phyloP scores from a whole-genome alignment of 1,140 invertebrate species.

The Trachymyrmex cornetzi region DNA sequence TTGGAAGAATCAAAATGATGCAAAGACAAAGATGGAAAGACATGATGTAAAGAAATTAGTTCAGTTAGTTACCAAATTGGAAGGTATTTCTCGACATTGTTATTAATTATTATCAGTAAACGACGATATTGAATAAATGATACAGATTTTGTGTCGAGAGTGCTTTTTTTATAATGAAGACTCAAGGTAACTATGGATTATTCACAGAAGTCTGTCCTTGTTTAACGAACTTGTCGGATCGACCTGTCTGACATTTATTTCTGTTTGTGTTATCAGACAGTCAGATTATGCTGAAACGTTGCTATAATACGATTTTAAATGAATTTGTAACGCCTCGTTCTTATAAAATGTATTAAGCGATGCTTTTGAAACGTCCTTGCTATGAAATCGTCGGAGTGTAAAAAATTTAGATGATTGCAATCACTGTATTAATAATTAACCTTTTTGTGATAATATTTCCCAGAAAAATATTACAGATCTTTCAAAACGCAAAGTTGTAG shows the following conservation, averaged over 20 bases:
- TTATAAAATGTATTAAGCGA: conserved; percentile 10
- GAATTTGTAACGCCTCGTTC: conserved; percentile 23
- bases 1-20: not conserved
- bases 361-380: not conserved
- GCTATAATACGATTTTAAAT: conserved; percentile 11
- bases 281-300: conserved; percentile 8
- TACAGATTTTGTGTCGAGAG: not conserved
- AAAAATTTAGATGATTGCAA: conserved; percentile 34
- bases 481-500: not conserved
- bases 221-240: conserved; percentile 24
- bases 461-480: not conserved
- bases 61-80: no score
- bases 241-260: conserved; percentile 45
- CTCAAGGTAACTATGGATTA: conserved; percentile 47
- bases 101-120: conserved; percentile 22
- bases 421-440: conserved; percentile 6
- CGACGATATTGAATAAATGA: conserved; percentile 15
- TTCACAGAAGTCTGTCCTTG: conserved; percentile 37
- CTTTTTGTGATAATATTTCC: not conserved
- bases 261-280: no score
- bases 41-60: not conserved
- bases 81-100: conserved; percentile 12
- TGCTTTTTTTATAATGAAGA: conserved; percentile 27
- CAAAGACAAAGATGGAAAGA: not conserved
- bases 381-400: not conserved